phyloP scores from a whole-genome alignment of 2,888 invertebrate species.

The Anaspis maculata region DNA sequence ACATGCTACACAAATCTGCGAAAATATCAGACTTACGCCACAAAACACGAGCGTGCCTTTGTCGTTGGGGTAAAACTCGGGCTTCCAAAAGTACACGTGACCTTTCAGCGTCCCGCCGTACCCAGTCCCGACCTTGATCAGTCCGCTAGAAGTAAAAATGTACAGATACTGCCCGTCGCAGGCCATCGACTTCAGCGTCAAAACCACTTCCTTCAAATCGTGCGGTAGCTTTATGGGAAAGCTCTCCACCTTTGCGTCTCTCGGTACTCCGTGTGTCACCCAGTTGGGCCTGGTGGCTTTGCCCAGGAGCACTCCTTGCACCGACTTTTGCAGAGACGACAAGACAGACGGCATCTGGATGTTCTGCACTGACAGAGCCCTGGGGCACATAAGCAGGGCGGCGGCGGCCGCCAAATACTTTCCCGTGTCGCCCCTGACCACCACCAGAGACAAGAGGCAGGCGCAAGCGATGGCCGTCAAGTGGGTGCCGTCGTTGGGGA shows the following conservation, averaged over 20 bases:
- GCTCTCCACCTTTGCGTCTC: slow-evolving; percentile 62
- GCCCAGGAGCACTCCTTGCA: slow-evolving; percentile 80
- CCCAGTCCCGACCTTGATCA: slow-evolving; percentile 92
- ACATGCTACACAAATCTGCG: no score
- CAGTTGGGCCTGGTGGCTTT: slow-evolving; percentile 79
- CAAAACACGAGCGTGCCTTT: slow-evolving; percentile 82
- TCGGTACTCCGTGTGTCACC: slow-evolving; percentile 80
- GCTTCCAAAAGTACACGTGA: slow-evolving; percentile 77
- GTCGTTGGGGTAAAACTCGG: slow-evolving; percentile 73
- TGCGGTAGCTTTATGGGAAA: slow-evolving; percentile 50
- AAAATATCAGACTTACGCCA: slow-evolving; percentile 50
- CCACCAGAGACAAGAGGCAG: slow-evolving; percentile 83
- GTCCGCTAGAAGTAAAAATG: slow-evolving; percentile 72
- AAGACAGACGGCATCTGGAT: slow-evolving; percentile 83
- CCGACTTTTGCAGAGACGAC: slow-evolving; percentile 78
- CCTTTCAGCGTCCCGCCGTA: slow-evolving; percentile 89
- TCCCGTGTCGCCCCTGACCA: slow-evolving; percentile 89
- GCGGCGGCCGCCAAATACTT: slow-evolving; percentile 80
- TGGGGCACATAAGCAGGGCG: slow-evolving; percentile 78
- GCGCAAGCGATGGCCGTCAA: slow-evolving; percentile 86
- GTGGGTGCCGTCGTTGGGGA: slow-evolving; percentile 55
- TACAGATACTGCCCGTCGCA: slow-evolving; percentile 89
- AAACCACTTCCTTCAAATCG: slow-evolving; percentile 43
- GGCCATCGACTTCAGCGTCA: slow-evolving; percentile 57
- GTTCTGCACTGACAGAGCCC: slow-evolving; percentile 67